These are phyloP conservation scores for Pangasius mekongensis DNA, from an alignment of 2,797 vertebrate species.

Conservation along the genomic window DNA sequence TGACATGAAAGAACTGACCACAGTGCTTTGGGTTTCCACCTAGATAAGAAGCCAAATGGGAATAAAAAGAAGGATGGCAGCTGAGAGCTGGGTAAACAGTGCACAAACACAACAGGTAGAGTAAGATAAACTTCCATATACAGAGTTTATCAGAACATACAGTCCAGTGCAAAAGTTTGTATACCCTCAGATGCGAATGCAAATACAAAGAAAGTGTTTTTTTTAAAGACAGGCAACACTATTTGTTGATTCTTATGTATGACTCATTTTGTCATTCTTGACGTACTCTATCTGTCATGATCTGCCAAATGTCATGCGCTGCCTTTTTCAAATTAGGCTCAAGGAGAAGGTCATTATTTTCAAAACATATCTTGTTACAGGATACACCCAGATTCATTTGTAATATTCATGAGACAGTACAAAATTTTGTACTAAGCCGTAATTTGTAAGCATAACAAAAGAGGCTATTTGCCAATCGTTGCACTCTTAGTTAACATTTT, in stretches of 20 bases:
- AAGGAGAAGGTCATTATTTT: neutral
- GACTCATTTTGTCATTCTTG: neutral
- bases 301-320: neutral
- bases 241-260: neutral
- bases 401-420: neutral
- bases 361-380: neutral
- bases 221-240: neutral
- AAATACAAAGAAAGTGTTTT: neutral
- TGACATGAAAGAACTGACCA: neutral
- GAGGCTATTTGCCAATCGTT: neutral
- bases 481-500: no score
- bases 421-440: neutral
- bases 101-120: conserved; percentile 6
- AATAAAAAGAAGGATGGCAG: neutral
- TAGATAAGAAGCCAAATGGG: conserved; percentile 5
- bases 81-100: neutral
- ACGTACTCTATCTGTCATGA: neutral
- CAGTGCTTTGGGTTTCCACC: neutral
- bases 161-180: neutral
- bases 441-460: neutral
- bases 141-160: no score
- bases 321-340: neutral
- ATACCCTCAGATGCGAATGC: neutral
- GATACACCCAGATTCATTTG: neutral
- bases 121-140: neutral